These are phyloP conservation scores for Itoplectis maculator DNA, from an alignment of 2,888 invertebrate species.

Conservation along the genomic window DNA sequence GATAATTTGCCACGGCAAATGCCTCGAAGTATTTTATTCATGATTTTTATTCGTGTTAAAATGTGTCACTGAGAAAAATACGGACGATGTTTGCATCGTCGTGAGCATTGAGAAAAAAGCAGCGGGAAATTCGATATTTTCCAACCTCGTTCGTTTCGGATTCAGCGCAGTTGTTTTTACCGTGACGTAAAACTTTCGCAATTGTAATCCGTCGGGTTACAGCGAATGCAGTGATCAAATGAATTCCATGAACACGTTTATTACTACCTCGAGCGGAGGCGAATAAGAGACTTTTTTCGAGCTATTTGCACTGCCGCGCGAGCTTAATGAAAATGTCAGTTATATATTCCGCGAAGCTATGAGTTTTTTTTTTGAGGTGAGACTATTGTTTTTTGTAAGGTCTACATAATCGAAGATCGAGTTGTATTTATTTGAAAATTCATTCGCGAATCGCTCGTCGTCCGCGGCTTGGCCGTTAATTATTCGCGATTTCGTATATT, in stretches of 20 bases:
- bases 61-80: too few species aligned
- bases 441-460: not conserved
- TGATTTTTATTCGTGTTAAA: too few species aligned
- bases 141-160: not conserved
- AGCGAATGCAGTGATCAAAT: not conserved
- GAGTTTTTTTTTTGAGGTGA: not conserved
- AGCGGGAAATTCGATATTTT: not conserved
- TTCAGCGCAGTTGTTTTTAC: not conserved
- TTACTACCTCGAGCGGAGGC: not conserved
- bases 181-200: not conserved
- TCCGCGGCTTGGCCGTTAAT: too few species aligned
- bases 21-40: too few species aligned
- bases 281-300: not conserved
- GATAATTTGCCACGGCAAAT: too few species aligned
- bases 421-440: not conserved
- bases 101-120: not conserved
- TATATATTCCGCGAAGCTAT: not conserved
- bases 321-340: not conserved
- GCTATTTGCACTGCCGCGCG: not conserved
- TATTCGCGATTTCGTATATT: too few species aligned
- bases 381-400: not conserved
- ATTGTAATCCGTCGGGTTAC: slow-evolving; percentile 1
- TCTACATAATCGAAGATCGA: not conserved
- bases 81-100: too few species aligned
- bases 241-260: too few species aligned